Conservation (phyloP, 1,140 invertebrate genomes). For the Temnothorax nylanderi region DNA sequence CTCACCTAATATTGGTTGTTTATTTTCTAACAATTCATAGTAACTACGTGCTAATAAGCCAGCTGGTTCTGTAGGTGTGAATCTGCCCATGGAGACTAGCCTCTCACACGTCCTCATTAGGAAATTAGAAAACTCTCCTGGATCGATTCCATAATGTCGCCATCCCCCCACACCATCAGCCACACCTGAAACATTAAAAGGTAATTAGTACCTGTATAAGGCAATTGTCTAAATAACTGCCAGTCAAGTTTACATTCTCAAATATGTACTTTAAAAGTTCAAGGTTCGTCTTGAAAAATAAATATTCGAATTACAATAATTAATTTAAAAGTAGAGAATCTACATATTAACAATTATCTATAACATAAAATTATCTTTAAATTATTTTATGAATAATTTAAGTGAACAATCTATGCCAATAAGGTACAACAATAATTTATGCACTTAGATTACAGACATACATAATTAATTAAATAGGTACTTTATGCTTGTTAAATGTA, state of each 20-base stretch:
- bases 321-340: neutral
- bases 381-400: conserved; percentile 9
- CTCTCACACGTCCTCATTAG: conserved; percentile 98
- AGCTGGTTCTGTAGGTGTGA: conserved; percentile 94
- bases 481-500: neutral
- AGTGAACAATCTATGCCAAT: neutral
- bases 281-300: neutral
- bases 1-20: conserved; percentile 95
- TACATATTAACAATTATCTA: neutral
- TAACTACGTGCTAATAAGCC: conserved; percentile 95
- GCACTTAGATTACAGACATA: neutral
- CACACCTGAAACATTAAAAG: conserved; percentile 89
- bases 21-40: conserved; percentile 96
- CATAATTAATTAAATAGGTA: neutral
- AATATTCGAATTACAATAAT: neutral
- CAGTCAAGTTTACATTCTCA: neutral
- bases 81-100: conserved; percentile 94
- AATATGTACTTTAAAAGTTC: neutral
- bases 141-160: conserved; percentile 98
- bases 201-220: neutral
- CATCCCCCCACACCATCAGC: conserved; percentile 99
- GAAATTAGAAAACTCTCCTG: conserved; percentile 96
- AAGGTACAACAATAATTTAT: neutral
- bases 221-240: neutral
- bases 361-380: neutral